Percentiles rank a stretch among this genome's conserved stretches.
Evolutionary conservation across 2,113 vertebrate genomes (phyloP).

Genomic region (Crypturellus undulatus): DNA sequence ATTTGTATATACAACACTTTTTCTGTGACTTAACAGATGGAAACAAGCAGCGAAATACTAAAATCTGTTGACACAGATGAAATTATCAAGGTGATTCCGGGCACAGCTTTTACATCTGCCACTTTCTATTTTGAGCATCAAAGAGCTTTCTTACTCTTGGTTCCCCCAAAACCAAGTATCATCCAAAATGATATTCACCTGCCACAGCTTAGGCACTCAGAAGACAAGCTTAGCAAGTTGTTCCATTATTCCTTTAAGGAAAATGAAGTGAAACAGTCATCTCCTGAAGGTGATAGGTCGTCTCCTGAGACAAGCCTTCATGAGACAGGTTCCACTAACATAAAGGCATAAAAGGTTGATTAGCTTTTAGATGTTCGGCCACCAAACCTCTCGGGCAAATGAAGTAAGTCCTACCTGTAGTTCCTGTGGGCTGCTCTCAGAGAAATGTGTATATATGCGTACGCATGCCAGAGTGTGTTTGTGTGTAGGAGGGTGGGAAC

Average conservation of each 20-base stretch:
- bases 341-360: not conserved
- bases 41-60: not conserved
- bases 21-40: not conserved
- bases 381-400: not conserved
- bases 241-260: not conserved
- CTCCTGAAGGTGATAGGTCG: not conserved
- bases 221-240: not conserved
- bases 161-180: not conserved
- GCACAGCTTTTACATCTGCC: not conserved
- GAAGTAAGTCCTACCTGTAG: not conserved
- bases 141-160: not conserved
- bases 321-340: not conserved
- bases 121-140: not conserved
- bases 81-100: not conserved
- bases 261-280: not conserved
- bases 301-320: not conserved
- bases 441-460: not conserved
- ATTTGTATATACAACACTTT: not conserved
- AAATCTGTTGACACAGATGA: not conserved
- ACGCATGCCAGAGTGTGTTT: not conserved
- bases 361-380: not conserved
- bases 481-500: not conserved
- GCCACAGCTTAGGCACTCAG: not conserved
- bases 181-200: not conserved
- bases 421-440: not conserved